These are phyloP conservation scores for Toxotes lorentzi DNA, from an alignment of 2,797 vertebrate genomes.

Conservation along the genomic window DNA sequence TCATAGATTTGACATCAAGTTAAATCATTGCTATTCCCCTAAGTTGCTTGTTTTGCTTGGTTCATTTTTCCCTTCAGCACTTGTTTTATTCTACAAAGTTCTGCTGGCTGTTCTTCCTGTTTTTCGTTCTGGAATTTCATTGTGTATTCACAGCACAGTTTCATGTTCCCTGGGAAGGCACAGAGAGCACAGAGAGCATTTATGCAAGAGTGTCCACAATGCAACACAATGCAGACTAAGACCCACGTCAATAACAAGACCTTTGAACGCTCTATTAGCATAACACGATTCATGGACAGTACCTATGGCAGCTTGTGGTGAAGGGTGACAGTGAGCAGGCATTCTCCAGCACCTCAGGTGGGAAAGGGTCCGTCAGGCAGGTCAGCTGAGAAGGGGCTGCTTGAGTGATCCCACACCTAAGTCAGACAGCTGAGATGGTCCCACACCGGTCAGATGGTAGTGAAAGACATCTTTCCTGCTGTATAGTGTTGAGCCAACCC, in stretches of 20 bases:
- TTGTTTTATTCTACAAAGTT: background rate
- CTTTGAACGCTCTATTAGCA: slow-evolving; percentile 4
- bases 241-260: background rate
- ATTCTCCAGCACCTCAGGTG: background rate
- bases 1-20: too few species aligned
- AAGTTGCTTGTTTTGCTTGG: background rate
- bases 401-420: background rate
- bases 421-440: background rate
- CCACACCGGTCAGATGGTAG: background rate
- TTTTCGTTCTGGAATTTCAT: background rate
- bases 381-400: slow-evolving; percentile 5
- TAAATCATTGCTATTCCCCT: background rate
- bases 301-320: background rate
- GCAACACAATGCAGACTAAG: background rate
- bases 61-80: background rate
- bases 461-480: too few species aligned
- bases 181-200: background rate
- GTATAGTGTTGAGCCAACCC: background rate
- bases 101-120: background rate
- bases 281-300: slow-evolving; percentile 8
- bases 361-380: background rate
- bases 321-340: background rate
- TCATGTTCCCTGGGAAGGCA: background rate
- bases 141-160: slow-evolving; percentile 3
- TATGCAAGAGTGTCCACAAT: background rate